Conservation (phyloP, 2,797 vertebrate genomes). For the Esox lucius region DNA sequence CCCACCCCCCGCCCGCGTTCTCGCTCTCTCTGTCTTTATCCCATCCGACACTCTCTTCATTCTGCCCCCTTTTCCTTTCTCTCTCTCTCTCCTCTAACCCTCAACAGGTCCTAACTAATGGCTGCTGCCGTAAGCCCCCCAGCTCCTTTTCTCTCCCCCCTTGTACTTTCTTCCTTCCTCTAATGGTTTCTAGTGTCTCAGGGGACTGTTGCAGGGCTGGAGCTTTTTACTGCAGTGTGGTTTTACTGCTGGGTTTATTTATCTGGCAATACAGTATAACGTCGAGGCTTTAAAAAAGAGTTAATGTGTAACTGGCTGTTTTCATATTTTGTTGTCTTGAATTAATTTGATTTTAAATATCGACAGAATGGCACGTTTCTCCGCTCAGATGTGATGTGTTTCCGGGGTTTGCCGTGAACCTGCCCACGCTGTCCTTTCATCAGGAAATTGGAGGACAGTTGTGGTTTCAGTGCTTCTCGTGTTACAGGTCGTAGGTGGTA, state of each 20-base stretch:
- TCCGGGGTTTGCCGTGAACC: no score
- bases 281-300: no score
- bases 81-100: conserved; percentile 30
- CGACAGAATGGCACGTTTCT: no score
- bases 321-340: no score
- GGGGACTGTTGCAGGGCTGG: conserved; percentile 72
- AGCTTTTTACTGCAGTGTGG: conserved; percentile 66
- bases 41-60: conserved; percentile 37
- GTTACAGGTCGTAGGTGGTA: no score
- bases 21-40: conserved; percentile 42
- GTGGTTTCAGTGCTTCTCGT: no score
- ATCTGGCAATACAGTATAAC: conserved; percentile 37
- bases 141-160: conserved; percentile 44
- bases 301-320: no score
- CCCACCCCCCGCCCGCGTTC: conserved; percentile 60
- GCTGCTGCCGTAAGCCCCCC: conserved; percentile 13
- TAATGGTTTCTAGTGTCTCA: conserved; percentile 81
- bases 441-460: no score
- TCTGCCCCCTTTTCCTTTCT: conserved; percentile 41
- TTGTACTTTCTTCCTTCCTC: conserved; percentile 45
- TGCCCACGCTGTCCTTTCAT: no score
- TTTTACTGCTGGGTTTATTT: conserved; percentile 33
- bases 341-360: no score
- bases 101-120: no score
- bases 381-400: no score